A percentile compares a stretch with the other conserved stretches of the same genome.
Conservation (phyloP, 2,888 invertebrate genomes). For the Tachina fera region DNA sequence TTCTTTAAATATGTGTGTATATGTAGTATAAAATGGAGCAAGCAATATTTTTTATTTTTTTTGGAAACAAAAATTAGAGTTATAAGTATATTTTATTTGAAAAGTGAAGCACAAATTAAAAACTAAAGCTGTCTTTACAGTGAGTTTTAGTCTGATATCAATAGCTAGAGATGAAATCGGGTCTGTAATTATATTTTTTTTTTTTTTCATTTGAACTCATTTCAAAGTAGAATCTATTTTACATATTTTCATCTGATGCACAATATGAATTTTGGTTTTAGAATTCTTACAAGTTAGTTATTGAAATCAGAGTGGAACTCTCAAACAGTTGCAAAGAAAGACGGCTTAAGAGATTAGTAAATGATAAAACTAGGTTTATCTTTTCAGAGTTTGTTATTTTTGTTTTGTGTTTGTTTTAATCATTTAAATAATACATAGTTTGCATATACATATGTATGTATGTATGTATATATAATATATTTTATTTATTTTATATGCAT, state of each 20-base stretch:
- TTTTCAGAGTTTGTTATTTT: conserved; percentile 33
- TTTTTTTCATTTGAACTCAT: too few species aligned
- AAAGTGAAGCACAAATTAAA: conserved; percentile 22
- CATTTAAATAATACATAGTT: conserved; percentile 69
- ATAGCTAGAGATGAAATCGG: too few species aligned
- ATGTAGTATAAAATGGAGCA: conserved; percentile 60
- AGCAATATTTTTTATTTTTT: conserved; percentile 51
- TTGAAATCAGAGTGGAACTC: too few species aligned
- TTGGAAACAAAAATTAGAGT: conserved; percentile 34
- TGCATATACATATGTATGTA: conserved; percentile 50
- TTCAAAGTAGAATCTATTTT: too few species aligned
- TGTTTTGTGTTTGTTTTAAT: conserved; percentile 34
- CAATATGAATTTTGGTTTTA: too few species aligned
- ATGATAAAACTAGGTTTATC: conserved; percentile 57
- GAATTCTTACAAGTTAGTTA: too few species aligned
- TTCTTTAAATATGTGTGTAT: background rate
- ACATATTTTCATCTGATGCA: too few species aligned
- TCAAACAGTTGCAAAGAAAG: background rate
- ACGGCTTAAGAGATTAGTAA: conserved; percentile 65
- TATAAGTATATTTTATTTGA: conserved; percentile 24
- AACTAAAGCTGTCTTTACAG: too few species aligned
- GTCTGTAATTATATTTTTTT: too few species aligned
- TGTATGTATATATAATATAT: conserved; percentile 48
- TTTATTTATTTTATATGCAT: conserved; percentile 68
- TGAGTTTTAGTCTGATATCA: too few species aligned